Base-by-base conservation (phyloP, 2,888 invertebrate species). In the Marronus borbonicus region DNA sequence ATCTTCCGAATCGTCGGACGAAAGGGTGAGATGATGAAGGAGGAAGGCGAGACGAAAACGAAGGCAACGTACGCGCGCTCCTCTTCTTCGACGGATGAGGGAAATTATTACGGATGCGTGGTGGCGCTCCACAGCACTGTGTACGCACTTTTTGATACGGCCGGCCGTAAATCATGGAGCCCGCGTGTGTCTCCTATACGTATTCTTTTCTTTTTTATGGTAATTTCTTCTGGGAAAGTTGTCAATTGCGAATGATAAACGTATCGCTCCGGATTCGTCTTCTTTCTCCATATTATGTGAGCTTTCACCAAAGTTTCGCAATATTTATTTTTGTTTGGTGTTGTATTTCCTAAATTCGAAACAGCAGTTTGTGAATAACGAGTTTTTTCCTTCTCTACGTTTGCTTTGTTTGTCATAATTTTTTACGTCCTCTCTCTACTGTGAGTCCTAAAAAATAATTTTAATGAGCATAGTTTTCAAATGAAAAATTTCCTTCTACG, bases 81-180 rank as follows among this genome's bases (percentile, higher is more conserved):
- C 44, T 55, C 20, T 17, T 20, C 20, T 55, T 55, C 55, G 55
- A 55, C 55, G 55, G 20, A 55, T 52, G 70, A 70, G 49, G 12
- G 44, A 44, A 70, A 70, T 70, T 70, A 70, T 70, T 70, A 70
- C 70, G 55, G 70, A 70, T 70, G 70, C 55, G 52, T 55, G 39
- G 10, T 44, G 44, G 44, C 44, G 8, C 70, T 17, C 24, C 55
- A n/a, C 52, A 31, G 65, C 39, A 55, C 70, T 55, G 36, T 70
- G 28, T 55, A 70, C 70, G 70, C 70, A 70, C 55, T 70, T 70
- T 70, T 70, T 70, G 70, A 70, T 70, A 55, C 55, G 70, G 36
- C 17, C 70, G 31, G 70, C 49, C 70, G 36, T 70, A 55, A 70
- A 70, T 70, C 70, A 70, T 36, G 52, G 31, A 36, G 10, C 31